These are phyloP conservation scores for Trissolcus basalis DNA, from an alignment of 1,140 invertebrate species.

Conservation along the genomic window DNA sequence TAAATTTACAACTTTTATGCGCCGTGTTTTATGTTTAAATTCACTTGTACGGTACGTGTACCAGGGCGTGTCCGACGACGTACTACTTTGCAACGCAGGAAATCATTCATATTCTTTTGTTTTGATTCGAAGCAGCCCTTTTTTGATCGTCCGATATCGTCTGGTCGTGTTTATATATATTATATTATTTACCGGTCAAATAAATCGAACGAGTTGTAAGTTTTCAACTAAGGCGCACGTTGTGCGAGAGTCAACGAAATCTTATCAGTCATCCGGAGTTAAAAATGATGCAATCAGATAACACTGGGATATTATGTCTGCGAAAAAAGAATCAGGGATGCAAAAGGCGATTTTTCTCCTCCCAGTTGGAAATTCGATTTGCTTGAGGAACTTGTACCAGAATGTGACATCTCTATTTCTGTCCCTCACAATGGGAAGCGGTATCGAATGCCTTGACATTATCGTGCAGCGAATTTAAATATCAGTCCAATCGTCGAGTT, in stretches of 20 bases:
- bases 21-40: constrained; percentile 26
- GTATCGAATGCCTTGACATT: background rate
- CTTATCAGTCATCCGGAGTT: too few species aligned
- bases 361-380: constrained; percentile 8
- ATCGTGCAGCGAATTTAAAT: constrained; percentile 25
- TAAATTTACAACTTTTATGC: constrained; percentile 37
- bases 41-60: constrained; percentile 23
- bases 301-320: too few species aligned
- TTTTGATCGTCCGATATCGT: background rate
- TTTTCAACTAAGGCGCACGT: too few species aligned
- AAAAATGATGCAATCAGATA: too few species aligned
- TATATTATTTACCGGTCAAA: too few species aligned
- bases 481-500: background rate
- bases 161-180: too few species aligned
- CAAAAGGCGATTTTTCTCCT: constrained; percentile 5
- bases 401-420: constrained; percentile 53
- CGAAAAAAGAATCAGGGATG: too few species aligned
- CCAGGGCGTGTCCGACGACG: constrained; percentile 28
- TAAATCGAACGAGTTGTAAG: too few species aligned
- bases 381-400: constrained; percentile 37
- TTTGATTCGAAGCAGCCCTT: background rate
- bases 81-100: constrained; percentile 28
- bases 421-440: constrained; percentile 37
- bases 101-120: constrained; percentile 26
- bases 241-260: too few species aligned